Evolutionary conservation across 2,113 vertebrate genomes (phyloP), one percentile per base, ranked within the genome.

Genomic region (Muntiacus muntjak): DNA sequence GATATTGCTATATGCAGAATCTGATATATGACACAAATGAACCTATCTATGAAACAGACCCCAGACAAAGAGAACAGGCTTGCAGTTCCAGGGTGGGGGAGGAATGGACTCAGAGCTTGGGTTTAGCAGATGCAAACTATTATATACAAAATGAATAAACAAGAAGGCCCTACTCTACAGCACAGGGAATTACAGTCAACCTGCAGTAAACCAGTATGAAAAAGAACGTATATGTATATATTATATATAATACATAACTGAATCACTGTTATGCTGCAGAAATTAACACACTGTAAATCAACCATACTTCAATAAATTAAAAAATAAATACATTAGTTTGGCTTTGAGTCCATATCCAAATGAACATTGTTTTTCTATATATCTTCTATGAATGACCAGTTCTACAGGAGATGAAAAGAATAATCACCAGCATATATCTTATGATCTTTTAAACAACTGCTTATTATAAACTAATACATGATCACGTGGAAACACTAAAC

Each of bases 311-410:
- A 81, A n/a, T 81, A 52, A 81, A 36, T 12, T 87, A n/a, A 50
- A 50, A 64, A 50, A 10, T 33, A 36, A 50, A 79, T 33, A 14
- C 28, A 36, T 57, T 79, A 33, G 7, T 64, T 91, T 50, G 64
- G 40, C 62, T 87, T 71, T 64, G 54, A 33, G 54, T 81, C 62
- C 54, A 91, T 95, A 60, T 33, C 52, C 64, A 92, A 81, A 47
- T 1, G 11, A 92, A 76, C 64, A 81, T 11, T 87, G 89, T 76
- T 54, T 94, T 33, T 60, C 30, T 87, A 47, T 11, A 2, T 9
- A 30, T 43, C 33, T 52, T 43, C 45, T 71, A 25, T 1, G 13
- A 28, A 28, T 45, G 78, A 78, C 19, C 33, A 50, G 26, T 62
- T 93, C 45, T 50, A 82, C 25, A 47, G 47, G 43, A 71, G 25